Conservation (phyloP, 1,140 invertebrate species). For the Diabrotica virgifera region DNA sequence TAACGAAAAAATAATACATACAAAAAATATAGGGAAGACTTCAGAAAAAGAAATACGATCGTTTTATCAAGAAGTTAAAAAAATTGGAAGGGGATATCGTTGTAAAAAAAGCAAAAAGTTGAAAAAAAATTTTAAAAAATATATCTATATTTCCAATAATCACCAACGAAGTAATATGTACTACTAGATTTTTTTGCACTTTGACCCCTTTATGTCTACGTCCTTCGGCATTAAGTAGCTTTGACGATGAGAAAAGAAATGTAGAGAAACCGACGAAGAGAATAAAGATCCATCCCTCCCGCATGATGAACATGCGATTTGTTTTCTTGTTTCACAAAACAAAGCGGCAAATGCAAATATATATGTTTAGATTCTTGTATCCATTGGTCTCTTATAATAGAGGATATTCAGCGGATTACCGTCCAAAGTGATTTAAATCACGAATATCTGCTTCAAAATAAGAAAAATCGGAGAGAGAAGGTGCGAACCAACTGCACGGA, state of each 20-base stretch:
- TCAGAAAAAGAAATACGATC: too few relatives aligned
- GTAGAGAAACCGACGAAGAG: neutral
- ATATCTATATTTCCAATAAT: too few relatives aligned
- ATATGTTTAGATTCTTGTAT: neutral
- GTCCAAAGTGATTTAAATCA: conserved; percentile 20
- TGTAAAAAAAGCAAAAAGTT: too few relatives aligned
- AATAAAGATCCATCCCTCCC: neutral
- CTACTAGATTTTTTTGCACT: too few relatives aligned
- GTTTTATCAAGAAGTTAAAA: too few relatives aligned
- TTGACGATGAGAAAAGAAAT: neutral
- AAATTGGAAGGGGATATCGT: too few relatives aligned
- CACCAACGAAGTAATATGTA: too few relatives aligned
- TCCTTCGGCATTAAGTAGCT: neutral
- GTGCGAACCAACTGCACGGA: neutral
- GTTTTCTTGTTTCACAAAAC: neutral
- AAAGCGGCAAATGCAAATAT: conserved; percentile 2
- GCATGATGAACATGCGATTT: conserved; percentile 1
- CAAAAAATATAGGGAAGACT: too few relatives aligned
- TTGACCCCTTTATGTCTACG: neutral
- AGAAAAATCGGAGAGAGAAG: neutral
- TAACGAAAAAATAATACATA: too few relatives aligned
- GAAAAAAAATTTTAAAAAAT: too few relatives aligned
- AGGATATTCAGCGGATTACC: conserved; percentile 7
- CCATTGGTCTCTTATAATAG: neutral
- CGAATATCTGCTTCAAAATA: conserved; percentile 11